Evolutionary conservation across 2,888 invertebrate species (phyloP), one percentile per base, ranked within the genome.

Genomic region (Synergus umbraculus): DNA sequence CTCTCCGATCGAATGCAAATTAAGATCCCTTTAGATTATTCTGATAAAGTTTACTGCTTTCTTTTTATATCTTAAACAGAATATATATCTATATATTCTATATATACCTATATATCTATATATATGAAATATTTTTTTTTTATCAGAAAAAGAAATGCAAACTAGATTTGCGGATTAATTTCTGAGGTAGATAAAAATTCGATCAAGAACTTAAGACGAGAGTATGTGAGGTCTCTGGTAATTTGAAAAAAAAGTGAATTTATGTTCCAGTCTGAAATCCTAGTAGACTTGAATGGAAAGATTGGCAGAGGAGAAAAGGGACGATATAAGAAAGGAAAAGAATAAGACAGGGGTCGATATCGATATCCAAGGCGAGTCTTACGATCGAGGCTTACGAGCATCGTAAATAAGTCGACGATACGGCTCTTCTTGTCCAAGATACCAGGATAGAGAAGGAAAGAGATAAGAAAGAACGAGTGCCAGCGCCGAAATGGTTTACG

Each of bases 331-430:
- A 37, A 58, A 60, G 76, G 79, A 63, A 77, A 29, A 76, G 64
- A 46, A 58, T 67, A 76, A 44, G 73, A 66, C 77, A 77, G 82
- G 77, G 76, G 76, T 83, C 80, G 86, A 85, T 85, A 87, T 86
- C 87, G 86, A 87, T 86, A 85, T 86, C 86, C 83, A 83, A 79
- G 84, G 84, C 79, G 82, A 85, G 86, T 84, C 86, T 87, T 87
- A 86, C 86, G 87, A 87, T 88, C 87, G 86, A 88, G 87, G 89
- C 90, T 90, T 89, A 89, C 88, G 88, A 86, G 84, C 88, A 87
- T 88, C 89, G 88, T 89, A 89, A 90, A 89, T 89, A 89, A 89
- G 88, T 89, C 89, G 87, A 83, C 85, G 89, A 88, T 89, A 89
- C 86, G 87, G 85, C 86, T 87, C 85, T 83, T 86, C 86, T 87